Percentiles rank a stretch among this genome's conserved stretches.
Evolutionary conservation across 1,140 invertebrate genomes (phyloP).

Genomic region (Probaryconus sp.): DNA sequence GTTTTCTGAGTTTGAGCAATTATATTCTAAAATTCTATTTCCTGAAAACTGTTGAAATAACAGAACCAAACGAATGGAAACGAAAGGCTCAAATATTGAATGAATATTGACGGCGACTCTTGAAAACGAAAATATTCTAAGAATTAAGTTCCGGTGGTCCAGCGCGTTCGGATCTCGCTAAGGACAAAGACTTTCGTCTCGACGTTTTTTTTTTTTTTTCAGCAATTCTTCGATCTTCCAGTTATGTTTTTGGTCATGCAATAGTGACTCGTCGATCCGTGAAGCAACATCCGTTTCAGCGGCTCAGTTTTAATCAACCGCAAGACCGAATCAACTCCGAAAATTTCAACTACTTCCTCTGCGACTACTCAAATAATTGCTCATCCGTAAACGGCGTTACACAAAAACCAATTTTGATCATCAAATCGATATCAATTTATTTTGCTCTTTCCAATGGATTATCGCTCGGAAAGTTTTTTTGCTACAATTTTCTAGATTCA

Average conservation of each 20-base stretch:
- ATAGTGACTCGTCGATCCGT: conserved; percentile 56
- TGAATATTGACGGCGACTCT: conserved; percentile 4
- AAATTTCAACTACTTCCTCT: conserved; percentile 52
- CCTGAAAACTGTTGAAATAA: too few relatives aligned
- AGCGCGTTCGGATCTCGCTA: too few relatives aligned
- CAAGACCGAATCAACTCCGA: conserved; percentile 48
- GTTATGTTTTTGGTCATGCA: conserved; percentile 32
- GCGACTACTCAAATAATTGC: conserved; percentile 4
- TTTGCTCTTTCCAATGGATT: background rate
- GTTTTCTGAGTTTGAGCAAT: too few relatives aligned
- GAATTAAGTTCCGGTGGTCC: conserved; percentile 50
- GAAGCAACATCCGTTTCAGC: conserved; percentile 62
- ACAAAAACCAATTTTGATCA: conserved; percentile 41
- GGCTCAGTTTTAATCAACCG: conserved; percentile 62
- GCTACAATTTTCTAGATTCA: background rate
- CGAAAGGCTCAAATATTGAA: too few relatives aligned
- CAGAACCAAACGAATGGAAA: too few relatives aligned
- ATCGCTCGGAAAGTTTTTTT: background rate
- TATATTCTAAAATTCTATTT: too few relatives aligned
- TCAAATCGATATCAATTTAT: conserved; percentile 54
- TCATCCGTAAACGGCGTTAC: conserved; percentile 43
- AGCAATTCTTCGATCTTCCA: background rate
- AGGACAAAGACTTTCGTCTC: conserved; percentile 45
- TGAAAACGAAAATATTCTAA: conserved; percentile 6
- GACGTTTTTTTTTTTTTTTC: conserved; percentile 13